These are phyloP conservation scores for Drosophila pseudoobscura DNA, from an alignment of 1,140 invertebrate genomes.

Conservation along the genomic window DNA sequence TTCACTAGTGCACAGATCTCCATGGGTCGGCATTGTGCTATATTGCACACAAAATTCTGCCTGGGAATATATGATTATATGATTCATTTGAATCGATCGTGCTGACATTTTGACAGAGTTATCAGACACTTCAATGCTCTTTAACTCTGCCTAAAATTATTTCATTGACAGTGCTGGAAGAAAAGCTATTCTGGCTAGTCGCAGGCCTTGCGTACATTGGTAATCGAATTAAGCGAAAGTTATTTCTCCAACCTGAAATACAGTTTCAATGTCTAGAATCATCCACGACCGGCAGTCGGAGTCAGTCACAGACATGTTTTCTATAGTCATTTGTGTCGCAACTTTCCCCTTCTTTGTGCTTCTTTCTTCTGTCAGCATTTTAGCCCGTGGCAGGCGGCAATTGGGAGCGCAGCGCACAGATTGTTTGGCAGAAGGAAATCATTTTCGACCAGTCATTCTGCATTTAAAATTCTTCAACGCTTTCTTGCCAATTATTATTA, in stretches of 20 bases:
- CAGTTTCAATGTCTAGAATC: conserved; percentile 10
- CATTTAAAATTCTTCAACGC: conserved; percentile 47
- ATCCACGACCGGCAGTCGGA: neutral
- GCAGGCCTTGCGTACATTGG: no score
- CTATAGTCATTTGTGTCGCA: neutral
- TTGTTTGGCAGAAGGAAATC: conserved; percentile 12
- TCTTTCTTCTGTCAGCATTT: conserved; percentile 31
- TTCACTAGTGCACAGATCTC: no score
- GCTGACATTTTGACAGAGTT: no score
- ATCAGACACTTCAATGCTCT: no score
- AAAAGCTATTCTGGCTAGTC: no score
- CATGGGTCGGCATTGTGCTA: no score
- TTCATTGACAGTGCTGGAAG: no score
- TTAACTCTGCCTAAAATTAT: no score
- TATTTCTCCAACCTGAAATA: neutral
- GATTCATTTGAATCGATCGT: no score
- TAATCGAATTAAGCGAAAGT: conserved; percentile 31
- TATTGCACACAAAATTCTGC: no score
- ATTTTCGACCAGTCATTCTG: conserved; percentile 40
- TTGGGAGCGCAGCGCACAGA: conserved; percentile 1
- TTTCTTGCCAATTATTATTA: conserved; percentile 53
- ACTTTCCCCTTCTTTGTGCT: conserved; percentile 51
- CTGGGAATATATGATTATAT: no score
- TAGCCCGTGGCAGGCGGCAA: neutral
- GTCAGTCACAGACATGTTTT: conserved; percentile 10